Conservation (phyloP, 1,140 invertebrate genomes). For the Adoxophyes honmai region DNA sequence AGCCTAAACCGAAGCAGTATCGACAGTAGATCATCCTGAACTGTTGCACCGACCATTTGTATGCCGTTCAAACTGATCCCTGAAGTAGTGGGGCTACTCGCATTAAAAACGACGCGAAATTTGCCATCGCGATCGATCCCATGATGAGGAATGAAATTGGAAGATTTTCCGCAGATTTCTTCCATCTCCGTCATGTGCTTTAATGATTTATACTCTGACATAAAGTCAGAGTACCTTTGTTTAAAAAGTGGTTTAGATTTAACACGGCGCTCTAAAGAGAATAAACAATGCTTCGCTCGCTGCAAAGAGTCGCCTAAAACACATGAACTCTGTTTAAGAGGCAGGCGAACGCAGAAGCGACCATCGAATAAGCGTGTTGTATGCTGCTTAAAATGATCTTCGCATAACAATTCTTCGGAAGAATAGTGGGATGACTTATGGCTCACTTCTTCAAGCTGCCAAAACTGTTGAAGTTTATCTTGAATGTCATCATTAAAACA, state of each 20-base stretch:
- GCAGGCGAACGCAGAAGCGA: conserved; percentile 10
- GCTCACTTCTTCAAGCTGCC: conserved; percentile 15
- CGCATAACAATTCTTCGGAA: conserved; percentile 9
- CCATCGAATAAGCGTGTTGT: conserved; percentile 14
- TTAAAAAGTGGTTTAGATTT: neutral
- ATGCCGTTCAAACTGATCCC: conserved; percentile 44
- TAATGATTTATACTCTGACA: conserved; percentile 7
- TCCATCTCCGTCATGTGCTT: conserved; percentile 12
- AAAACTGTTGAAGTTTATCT: neutral
- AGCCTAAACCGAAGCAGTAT: conserved; percentile 49
- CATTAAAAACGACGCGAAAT: conserved; percentile 17
- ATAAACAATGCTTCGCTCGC: conserved; percentile 7
- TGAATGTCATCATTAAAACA: too few species aligned
- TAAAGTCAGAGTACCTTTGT: conserved; percentile 7
- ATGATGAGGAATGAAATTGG: conserved; percentile 12
- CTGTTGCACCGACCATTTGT: conserved; percentile 38
- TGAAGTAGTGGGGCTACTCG: conserved; percentile 21
- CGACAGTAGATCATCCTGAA: conserved; percentile 46
- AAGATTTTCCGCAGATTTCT: neutral
- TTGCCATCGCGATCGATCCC: conserved; percentile 4
- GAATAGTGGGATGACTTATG: conserved; percentile 1
- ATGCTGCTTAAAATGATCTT: conserved; percentile 17
- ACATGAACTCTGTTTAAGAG: neutral
- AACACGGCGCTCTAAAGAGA: conserved; percentile 1
- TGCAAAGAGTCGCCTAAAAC: conserved; percentile 13